These are phyloP conservation scores for Tridacna gigas DNA, from an alignment of 2,888 invertebrate species.

Conservation along the genomic window DNA sequence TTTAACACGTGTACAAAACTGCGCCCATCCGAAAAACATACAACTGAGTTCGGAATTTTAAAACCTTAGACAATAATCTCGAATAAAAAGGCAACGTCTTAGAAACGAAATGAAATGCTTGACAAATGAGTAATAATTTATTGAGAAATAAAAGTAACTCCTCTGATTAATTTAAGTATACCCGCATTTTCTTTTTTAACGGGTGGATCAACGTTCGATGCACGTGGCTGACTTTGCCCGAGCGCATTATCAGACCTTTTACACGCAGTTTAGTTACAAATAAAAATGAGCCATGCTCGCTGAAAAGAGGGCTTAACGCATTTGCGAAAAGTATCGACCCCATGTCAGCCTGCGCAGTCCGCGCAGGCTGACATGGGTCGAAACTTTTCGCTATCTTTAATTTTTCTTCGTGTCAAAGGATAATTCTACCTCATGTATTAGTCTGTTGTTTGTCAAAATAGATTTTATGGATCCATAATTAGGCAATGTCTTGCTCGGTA, in stretches of 20 bases:
- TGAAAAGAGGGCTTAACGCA: too few relatives aligned
- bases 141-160: conserved; percentile 33
- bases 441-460: too few relatives aligned
- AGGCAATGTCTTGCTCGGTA: too few relatives aligned
- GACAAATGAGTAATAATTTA: conserved; percentile 28
- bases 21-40: conserved; percentile 16
- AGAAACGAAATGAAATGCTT: conserved; percentile 23
- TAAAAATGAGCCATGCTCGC: conserved; percentile 30
- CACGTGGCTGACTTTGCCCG: conserved; percentile 39
- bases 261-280: conserved; percentile 37
- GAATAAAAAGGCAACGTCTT: conserved; percentile 15
- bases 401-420: too few relatives aligned
- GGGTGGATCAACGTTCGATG: conserved; percentile 37
- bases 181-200: conserved; percentile 41
- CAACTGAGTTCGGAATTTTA: conserved; percentile 3
- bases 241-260: conserved; percentile 35
- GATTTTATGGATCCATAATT: too few relatives aligned
- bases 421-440: too few relatives aligned
- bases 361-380: too few relatives aligned
- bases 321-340: too few relatives aligned
- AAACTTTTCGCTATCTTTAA: too few relatives aligned
- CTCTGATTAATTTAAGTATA: conserved; percentile 38
- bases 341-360: too few relatives aligned
- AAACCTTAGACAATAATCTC: conserved; percentile 3
- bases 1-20: conserved; percentile 21